A percentile compares a stretch with the other conserved stretches of the same genome.
Evolutionary conservation across 2,888 invertebrate species (phyloP).

Genomic region (Acanthosepion lycidas): DNA sequence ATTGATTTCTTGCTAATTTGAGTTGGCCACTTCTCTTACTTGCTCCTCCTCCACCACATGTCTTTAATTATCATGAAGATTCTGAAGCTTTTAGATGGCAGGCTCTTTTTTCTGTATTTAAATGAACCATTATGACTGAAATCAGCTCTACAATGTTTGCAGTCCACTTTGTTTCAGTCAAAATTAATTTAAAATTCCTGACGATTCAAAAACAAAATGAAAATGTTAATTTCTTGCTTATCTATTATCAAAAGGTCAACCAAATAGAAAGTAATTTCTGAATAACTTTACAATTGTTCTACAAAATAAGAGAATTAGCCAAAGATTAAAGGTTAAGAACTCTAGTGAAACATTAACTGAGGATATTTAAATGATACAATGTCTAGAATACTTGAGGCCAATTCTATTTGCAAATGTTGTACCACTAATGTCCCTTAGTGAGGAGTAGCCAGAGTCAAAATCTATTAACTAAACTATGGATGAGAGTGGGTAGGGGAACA

Average conservation of each 20-base stretch:
- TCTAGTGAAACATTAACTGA: neutral
- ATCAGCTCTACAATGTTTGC: neutral
- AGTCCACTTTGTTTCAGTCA: neutral
- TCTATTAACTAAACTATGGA: no score
- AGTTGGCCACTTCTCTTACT: no score
- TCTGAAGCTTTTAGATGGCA: neutral
- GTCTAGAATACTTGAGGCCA: neutral
- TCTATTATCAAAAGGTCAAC: neutral
- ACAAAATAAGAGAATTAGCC: neutral
- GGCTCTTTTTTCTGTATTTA: neutral
- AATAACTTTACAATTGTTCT: neutral
- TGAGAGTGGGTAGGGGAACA: neutral
- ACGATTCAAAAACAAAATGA: neutral
- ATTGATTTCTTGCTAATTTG: no score
- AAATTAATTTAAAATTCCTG: neutral
- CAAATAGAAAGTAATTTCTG: neutral
- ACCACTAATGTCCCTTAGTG: neutral
- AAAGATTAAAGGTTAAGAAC: constrained; percentile 21
- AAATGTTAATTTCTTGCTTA: neutral
- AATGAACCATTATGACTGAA: neutral
- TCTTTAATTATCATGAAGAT: no score
- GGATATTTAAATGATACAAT: neutral
- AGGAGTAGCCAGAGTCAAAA: neutral
- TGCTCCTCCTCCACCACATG: no score
- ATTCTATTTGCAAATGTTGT: neutral